Base-by-base conservation (phyloP, 2,797 vertebrate species). In the Enteromius mattozi region DNA sequence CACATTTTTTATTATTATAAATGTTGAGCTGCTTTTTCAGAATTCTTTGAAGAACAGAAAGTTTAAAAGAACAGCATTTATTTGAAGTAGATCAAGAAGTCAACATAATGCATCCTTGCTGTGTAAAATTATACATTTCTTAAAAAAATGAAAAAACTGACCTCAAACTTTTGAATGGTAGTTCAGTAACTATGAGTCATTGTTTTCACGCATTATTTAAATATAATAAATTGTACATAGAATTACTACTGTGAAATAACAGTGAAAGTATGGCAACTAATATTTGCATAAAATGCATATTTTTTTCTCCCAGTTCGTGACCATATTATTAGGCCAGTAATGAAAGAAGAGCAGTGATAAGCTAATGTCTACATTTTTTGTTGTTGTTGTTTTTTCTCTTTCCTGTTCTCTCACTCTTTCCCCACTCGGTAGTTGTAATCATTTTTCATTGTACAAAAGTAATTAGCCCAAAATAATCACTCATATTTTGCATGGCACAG, bases 401-500 rank as follows among this genome's bases (percentile, higher is more conserved):
- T 42, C 6, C 17, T 16, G 2, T 19, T 78, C 59, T 51, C 70
- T 49, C 35, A 10, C 65, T 19, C 63, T 21, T 45, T 12, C 33
- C 37, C 30, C 27, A 17, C 27, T 16, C 33, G 3, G 6, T 77
- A 69, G 47, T 33, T 85, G 56, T 86, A 81, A 81, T 82, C 56
- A 81, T 82, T 86, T 84, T 75, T 83, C 30, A 80, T 81, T 71
- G 72, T 87, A 77, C 66, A 77, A 81, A 84, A 84, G 78, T 77
- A 77, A 87, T 81, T 77, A 81, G 72, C 24, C 63, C 37, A 49
- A 80, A 83, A 76, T 45, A 81, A 84, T 70, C 78, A 45, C 12
- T 0, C 59, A 35, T 61, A 51, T 66, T 83, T 40, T 82, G 59
- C 33, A 56, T 47, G 27, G 13, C 47, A 59, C 68, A 59, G 59